Conservation (phyloP, 2,797 vertebrate genomes). For the Leuciscus waleckii region DNA sequence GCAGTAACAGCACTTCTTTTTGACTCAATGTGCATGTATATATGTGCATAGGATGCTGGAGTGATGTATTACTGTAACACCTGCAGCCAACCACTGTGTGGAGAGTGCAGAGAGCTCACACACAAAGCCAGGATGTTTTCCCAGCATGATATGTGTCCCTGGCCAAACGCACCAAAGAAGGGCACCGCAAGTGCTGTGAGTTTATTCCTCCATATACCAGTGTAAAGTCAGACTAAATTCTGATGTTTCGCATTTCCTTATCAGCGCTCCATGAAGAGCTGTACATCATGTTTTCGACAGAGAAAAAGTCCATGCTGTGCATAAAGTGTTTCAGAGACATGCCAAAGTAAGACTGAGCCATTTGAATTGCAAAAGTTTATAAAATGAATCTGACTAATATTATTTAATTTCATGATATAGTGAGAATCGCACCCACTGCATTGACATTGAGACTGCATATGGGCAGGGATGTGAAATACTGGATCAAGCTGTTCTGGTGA, state of each 20-base stretch:
- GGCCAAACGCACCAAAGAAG: conserved; percentile 87
- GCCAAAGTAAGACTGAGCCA: conserved; percentile 82
- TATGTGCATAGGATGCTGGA: conserved; percentile 78
- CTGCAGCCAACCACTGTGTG: conserved; percentile 88
- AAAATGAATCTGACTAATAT: not conserved
- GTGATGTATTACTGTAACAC: conserved; percentile 92
- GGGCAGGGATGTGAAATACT: conserved; percentile 89
- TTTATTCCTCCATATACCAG: conserved; percentile 44
- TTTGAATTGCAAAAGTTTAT: not conserved
- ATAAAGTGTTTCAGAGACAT: conserved; percentile 95
- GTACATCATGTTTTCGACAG: conserved; percentile 92
- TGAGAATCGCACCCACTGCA: conserved; percentile 89
- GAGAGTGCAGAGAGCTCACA: conserved; percentile 86
- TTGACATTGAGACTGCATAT: conserved; percentile 92
- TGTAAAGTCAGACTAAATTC: not conserved
- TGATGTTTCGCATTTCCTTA: not conserved
- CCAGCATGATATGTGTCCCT: conserved; percentile 88
- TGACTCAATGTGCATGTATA: conserved; percentile 29
- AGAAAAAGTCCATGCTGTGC: conserved; percentile 93
- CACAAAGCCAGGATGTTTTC: conserved; percentile 90
- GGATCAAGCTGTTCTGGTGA: conserved; percentile 90
- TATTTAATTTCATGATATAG: conserved; percentile 65
- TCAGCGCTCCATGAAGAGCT: conserved; percentile 83
- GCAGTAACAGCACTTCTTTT: too few species aligned
- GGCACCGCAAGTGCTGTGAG: conserved; percentile 89